These are phyloP conservation scores for Hipparchia sbordonii DNA, from an alignment of 2,888 invertebrate species.

Conservation along the genomic window DNA sequence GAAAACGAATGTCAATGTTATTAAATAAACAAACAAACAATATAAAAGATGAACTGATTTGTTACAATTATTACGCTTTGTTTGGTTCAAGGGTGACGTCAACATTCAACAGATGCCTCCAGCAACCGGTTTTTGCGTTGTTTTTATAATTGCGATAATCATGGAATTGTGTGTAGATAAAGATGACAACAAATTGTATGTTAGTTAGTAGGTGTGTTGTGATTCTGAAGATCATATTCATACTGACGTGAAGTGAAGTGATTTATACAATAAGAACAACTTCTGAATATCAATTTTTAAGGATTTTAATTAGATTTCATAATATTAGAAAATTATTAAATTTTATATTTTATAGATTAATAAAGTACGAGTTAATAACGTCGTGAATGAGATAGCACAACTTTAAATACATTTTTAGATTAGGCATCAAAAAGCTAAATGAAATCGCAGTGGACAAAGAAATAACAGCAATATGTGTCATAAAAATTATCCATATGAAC, in stretches of 20 bases:
- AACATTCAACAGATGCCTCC: slow-evolving; percentile 42
- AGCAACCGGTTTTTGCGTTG: slow-evolving; percentile 52
- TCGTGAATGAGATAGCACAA: too few species aligned
- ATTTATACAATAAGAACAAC: too few species aligned
- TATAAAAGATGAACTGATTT: slow-evolving; percentile 15
- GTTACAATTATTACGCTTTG: slow-evolving; percentile 47
- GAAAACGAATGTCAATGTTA: too few species aligned
- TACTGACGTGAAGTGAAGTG: background rate
- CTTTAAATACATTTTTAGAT: too few species aligned
- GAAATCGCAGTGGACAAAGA: background rate
- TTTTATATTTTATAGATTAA: too few species aligned
- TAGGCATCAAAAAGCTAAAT: background rate
- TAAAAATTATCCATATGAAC: too few species aligned
- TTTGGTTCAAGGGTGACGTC: slow-evolving; percentile 49
- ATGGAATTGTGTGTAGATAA: background rate
- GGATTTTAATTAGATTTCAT: too few species aligned
- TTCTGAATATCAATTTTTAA: too few species aligned
- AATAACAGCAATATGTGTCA: background rate
- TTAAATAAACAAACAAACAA: slow-evolving; percentile 4
- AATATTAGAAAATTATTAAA: too few species aligned
- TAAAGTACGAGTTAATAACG: too few species aligned
- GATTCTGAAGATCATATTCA: too few species aligned
- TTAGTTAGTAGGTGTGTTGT: background rate
- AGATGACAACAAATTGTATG: background rate
- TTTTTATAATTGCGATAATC: slow-evolving; percentile 19